phyloP scores from a whole-genome alignment of 2,113 vertebrate species.

The Lophius piscatorius region DNA sequence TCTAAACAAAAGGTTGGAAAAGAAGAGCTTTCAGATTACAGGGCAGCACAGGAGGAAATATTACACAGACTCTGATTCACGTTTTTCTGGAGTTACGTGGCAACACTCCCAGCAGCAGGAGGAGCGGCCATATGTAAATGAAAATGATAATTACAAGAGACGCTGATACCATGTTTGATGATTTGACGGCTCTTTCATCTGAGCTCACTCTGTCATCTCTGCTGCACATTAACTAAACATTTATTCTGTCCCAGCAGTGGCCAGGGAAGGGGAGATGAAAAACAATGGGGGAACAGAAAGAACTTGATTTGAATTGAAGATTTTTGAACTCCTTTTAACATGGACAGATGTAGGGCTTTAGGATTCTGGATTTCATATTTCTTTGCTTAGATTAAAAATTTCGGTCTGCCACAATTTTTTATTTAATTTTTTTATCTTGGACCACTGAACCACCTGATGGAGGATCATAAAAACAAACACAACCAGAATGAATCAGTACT shows the following conservation, averaged over 20 bases:
- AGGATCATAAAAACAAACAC: no score
- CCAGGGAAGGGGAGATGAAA: slow-evolving; percentile 7
- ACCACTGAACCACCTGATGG: no score
- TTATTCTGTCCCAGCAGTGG: slow-evolving; percentile 20
- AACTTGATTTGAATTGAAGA: no score
- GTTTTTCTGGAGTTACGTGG: slow-evolving; percentile 35
- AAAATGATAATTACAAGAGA: slow-evolving; percentile 48
- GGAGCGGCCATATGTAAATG: slow-evolving; percentile 17
- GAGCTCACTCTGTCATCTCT: slow-evolving; percentile 35
- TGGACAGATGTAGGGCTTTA: no score
- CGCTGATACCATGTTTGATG: slow-evolving; percentile 22
- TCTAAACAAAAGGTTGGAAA: neutral
- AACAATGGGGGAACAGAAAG: no score
- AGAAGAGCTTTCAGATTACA: slow-evolving; percentile 12
- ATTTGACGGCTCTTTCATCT: slow-evolving; percentile 44
- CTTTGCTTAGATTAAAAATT: no score
- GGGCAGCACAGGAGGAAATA: slow-evolving; percentile 4
- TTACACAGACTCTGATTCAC: neutral
- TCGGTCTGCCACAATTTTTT: no score
- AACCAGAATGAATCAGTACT: no score
- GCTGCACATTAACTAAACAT: slow-evolving; percentile 40
- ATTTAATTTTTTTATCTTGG: no score
- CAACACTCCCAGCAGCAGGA: neutral
- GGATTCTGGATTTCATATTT: no score
- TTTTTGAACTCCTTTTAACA: no score